Percentiles rank a stretch among this genome's conserved stretches.
Conservation (phyloP, 1,140 invertebrate genomes). For the Oreohelix idahoensis region DNA sequence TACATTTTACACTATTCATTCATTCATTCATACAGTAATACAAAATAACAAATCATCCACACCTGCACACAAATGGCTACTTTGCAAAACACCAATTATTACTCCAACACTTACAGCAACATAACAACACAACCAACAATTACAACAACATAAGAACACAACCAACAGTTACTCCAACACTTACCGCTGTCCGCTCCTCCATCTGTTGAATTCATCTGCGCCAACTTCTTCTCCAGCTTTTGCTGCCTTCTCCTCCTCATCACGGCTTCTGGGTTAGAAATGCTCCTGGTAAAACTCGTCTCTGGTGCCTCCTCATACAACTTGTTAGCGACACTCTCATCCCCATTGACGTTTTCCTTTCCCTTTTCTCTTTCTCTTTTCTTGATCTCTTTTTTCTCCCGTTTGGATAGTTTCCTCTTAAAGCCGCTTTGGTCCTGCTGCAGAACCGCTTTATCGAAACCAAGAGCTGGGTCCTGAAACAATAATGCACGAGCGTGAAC, state of each 20-base stretch:
- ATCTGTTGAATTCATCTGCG: conserved; percentile 92
- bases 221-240: conserved; percentile 95
- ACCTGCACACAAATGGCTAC: too few relatives aligned
- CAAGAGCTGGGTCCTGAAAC: conserved; percentile 30
- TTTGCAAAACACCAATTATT: too few relatives aligned
- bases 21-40: too few relatives aligned
- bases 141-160: too few relatives aligned
- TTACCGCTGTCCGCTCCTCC: conserved; percentile 80
- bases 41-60: too few relatives aligned
- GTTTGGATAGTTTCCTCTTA: conserved; percentile 94
- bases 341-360: conserved; percentile 59
- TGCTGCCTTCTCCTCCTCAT: conserved; percentile 96
- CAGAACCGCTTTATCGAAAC: conserved; percentile 34
- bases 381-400: conserved; percentile 98
- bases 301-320: conserved; percentile 87
- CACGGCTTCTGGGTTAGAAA: conserved; percentile 99
- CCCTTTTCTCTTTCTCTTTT: conserved; percentile 94
- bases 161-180: not conserved
- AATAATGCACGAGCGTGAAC: too few relatives aligned
- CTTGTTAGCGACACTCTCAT: conserved; percentile 65
- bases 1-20: too few relatives aligned
- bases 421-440: conserved; percentile 72
- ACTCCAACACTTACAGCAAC: too few relatives aligned
- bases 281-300: conserved; percentile 94
- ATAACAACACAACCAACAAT: too few relatives aligned